Percentiles rank a stretch among this genome's conserved stretches.
Evolutionary conservation across 2,888 invertebrate genomes (phyloP).

Genomic region (Zonitis immaculata): DNA sequence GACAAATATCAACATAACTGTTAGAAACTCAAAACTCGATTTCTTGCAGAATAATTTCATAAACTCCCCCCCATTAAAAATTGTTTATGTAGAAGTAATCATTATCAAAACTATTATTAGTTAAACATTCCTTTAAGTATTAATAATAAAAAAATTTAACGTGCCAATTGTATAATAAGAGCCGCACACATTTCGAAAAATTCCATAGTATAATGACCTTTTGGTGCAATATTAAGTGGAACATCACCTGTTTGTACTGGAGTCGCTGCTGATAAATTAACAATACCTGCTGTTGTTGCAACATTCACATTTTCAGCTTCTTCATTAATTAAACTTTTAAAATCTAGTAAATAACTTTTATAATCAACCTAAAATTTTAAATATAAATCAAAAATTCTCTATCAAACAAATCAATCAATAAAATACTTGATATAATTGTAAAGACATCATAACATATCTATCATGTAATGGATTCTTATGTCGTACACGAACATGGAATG

Average conservation of each 20-base stretch:
- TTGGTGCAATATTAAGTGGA: constrained; percentile 29
- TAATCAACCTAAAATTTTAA: constrained; percentile 73
- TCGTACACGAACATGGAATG: constrained; percentile 94
- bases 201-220: constrained; percentile 96
- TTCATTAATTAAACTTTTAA: constrained; percentile 87
- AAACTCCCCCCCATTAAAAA: neutral
- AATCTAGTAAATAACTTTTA: constrained; percentile 95
- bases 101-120: constrained; percentile 4
- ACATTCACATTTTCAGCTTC: constrained; percentile 54
- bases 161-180: constrained; percentile 94
- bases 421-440: constrained; percentile 86
- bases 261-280: constrained; percentile 29
- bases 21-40: constrained; percentile 8
- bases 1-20: constrained; percentile 5
- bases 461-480: constrained; percentile 77
- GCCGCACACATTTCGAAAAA: constrained; percentile 99
- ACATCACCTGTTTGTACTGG: constrained; percentile 12
- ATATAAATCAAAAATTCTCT: neutral
- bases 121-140: constrained; percentile 4
- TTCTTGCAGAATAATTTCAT: neutral
- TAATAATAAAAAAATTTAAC: constrained; percentile 53
- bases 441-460: constrained; percentile 90
- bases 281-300: constrained; percentile 35
- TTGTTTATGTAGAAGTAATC: neutral
- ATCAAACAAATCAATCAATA: neutral